These are phyloP conservation scores for Schrankia costaestrigalis DNA, from an alignment of 2,888 invertebrate species.

Conservation along the genomic window DNA sequence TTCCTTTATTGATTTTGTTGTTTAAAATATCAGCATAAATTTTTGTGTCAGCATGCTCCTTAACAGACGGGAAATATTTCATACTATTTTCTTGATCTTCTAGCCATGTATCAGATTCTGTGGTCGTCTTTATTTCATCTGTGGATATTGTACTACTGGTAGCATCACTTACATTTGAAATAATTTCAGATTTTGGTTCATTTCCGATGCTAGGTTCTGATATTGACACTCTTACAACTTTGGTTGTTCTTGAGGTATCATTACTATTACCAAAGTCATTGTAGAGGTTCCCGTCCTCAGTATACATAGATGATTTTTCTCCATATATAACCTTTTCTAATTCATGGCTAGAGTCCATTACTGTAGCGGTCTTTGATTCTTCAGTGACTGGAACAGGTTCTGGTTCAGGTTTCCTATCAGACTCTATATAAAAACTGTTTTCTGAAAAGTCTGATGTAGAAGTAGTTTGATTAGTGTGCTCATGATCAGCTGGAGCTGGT, in stretches of 20 bases:
- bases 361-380: constrained; percentile 7
- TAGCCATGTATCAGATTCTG: constrained; percentile 52
- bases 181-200: constrained; percentile 50
- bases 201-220: constrained; percentile 47
- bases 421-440: not conserved
- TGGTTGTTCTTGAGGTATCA: constrained; percentile 31
- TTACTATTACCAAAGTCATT: constrained; percentile 21
- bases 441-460: constrained; percentile 11
- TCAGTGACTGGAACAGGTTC: constrained; percentile 5
- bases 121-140: constrained; percentile 25
- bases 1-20: constrained; percentile 24
- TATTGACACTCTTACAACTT: constrained; percentile 41
- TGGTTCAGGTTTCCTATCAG: not conserved
- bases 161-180: constrained; percentile 42
- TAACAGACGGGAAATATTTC: constrained; percentile 12
- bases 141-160: constrained; percentile 11
- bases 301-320: constrained; percentile 32
- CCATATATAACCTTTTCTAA: constrained; percentile 20
- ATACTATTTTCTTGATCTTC: constrained; percentile 32
- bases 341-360: constrained; percentile 23
- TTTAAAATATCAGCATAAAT: constrained; percentile 23
- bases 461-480: constrained; percentile 2
- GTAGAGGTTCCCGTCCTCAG: constrained; percentile 28
- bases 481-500: constrained; percentile 11
- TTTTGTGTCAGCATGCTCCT: constrained; percentile 13